phyloP scores from a whole-genome alignment of 2,888 invertebrate species.

The Ceraclea dissimilis region DNA sequence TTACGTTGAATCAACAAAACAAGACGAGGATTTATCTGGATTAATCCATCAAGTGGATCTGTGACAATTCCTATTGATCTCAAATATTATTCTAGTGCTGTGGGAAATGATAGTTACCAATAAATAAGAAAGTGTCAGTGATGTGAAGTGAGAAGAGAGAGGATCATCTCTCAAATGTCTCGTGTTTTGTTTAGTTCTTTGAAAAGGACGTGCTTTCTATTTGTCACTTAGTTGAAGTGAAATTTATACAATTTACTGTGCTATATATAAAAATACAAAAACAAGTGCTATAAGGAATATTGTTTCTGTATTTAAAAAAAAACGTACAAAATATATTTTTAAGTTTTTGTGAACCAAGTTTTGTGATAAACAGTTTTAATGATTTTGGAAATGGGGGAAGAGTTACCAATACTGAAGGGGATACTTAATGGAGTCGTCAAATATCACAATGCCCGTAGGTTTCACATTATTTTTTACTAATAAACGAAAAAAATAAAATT shows the following conservation, averaged over 20 bases:
- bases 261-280: too few species aligned
- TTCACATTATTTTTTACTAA: background rate
- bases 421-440: slow-evolving; percentile 85
- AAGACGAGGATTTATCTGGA: slow-evolving; percentile 5
- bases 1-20: background rate
- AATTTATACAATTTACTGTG: slow-evolving; percentile 36
- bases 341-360: slow-evolving; percentile 10
- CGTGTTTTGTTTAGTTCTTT: slow-evolving; percentile 7
- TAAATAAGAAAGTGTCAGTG: background rate
- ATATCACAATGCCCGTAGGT: slow-evolving; percentile 92
- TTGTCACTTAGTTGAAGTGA: slow-evolving; percentile 2
- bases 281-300: too few species aligned
- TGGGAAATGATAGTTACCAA: slow-evolving; percentile 7
- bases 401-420: slow-evolving; percentile 84
- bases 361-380: slow-evolving; percentile 28
- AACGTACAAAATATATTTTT: too few species aligned
- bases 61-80: slow-evolving; percentile 15
- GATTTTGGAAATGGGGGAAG: slow-evolving; percentile 72
- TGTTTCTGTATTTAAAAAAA: too few species aligned
- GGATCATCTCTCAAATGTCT: slow-evolving; percentile 15
- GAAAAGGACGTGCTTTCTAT: slow-evolving; percentile 15
- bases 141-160: background rate
- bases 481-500: too few species aligned
- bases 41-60: slow-evolving; percentile 7
- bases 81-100: slow-evolving; percentile 14